These are phyloP conservation scores for Tetranychus piercei DNA, from an alignment of 2,888 invertebrate species.

Conservation along the genomic window DNA sequence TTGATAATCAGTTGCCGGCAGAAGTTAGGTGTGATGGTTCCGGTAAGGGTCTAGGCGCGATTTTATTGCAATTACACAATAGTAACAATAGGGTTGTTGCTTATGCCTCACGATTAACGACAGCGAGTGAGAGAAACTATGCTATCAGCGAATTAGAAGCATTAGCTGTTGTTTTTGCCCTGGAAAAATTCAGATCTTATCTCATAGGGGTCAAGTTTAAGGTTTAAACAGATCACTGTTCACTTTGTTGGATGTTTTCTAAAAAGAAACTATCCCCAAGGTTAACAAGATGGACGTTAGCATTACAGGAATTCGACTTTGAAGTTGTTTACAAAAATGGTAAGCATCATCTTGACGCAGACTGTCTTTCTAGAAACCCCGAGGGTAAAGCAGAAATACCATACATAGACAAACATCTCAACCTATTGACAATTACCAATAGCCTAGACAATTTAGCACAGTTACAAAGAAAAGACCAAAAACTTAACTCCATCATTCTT, in stretches of 20 bases:
- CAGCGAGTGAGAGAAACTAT: slow-evolving; percentile 2
- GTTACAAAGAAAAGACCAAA: no score
- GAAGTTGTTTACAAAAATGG: slow-evolving; percentile 19
- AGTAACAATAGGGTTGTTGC: background rate
- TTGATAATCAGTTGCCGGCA: background rate
- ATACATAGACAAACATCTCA: slow-evolving; percentile 3
- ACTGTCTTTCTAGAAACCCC: slow-evolving; percentile 23
- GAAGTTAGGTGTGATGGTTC: background rate
- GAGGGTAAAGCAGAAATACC: slow-evolving; percentile 11
- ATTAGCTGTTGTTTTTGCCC: background rate
- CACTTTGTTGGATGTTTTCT: background rate
- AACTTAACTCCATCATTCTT: no score
- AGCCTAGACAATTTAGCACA: no score
- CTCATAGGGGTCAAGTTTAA: background rate
- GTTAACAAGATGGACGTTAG: background rate
- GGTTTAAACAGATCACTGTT: background rate
- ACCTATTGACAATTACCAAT: no score
- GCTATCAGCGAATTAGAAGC: background rate
- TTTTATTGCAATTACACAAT: background rate
- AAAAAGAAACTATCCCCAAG: background rate
- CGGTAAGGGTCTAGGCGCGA: background rate
- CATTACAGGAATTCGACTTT: slow-evolving; percentile 2
- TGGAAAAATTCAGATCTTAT: slow-evolving; percentile 2
- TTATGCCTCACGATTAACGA: background rate
- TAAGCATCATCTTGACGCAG: slow-evolving; percentile 21